Conservation (phyloP, 2,113 vertebrate genomes). For the Pseudorhombus dupliciocellatus region DNA sequence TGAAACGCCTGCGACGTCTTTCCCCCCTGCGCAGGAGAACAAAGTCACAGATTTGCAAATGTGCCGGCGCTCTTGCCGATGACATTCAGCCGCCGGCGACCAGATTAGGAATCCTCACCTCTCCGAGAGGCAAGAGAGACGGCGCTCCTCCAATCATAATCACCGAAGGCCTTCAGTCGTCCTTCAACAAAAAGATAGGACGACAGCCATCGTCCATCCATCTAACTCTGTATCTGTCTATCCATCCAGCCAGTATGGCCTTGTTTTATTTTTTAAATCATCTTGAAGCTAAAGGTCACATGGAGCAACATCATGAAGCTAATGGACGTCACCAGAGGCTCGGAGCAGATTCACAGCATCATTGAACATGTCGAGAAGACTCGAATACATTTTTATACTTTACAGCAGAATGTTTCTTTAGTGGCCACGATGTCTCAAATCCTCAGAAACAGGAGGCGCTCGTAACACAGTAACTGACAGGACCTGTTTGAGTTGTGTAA, state of each 20-base stretch:
- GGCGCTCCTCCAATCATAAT: slow-evolving; percentile 8
- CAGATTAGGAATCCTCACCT: slow-evolving; percentile 58
- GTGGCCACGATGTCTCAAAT: neutral
- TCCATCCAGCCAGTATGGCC: too few species aligned
- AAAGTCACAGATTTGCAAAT: slow-evolving; percentile 56
- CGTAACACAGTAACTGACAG: slow-evolving; percentile 14
- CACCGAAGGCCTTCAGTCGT: slow-evolving; percentile 17
- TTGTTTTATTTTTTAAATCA: too few species aligned
- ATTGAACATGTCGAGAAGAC: neutral
- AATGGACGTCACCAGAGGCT: neutral
- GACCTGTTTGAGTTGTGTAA: slow-evolving; percentile 29
- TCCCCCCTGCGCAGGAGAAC: slow-evolving; percentile 36
- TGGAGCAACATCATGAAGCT: neutral
- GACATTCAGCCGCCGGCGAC: slow-evolving; percentile 48
- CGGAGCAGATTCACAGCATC: neutral
- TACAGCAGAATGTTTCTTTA: neutral
- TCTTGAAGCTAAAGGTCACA: neutral
- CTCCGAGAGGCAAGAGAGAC: slow-evolving; percentile 8
- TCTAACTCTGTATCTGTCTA: too few species aligned
- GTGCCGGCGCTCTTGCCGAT: slow-evolving; percentile 46
- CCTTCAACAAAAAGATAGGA: slow-evolving; percentile 29
- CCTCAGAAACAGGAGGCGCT: neutral
- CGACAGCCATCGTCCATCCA: neutral
- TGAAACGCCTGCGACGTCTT: slow-evolving; percentile 20
- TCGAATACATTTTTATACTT: too few species aligned